Evolutionary conservation across 2,797 vertebrate genomes (phyloP).

Genomic region (Erpetoichthys calabaricus): DNA sequence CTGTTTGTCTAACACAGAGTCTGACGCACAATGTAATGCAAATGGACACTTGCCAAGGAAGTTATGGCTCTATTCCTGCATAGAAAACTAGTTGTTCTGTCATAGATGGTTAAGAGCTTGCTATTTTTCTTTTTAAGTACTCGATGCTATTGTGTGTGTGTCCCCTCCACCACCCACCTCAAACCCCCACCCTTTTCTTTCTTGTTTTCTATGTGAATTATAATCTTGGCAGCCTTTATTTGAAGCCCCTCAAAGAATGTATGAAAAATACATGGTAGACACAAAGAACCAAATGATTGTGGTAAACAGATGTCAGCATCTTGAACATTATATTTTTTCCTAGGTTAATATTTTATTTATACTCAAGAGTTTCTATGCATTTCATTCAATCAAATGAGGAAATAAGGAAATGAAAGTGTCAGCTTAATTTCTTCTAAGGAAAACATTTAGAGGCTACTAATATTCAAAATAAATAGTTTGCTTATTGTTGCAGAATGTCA

Average conservation of each 20-base stretch:
- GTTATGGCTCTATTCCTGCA: slow-evolving; percentile 62
- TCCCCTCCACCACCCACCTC: no score
- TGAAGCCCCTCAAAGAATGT: not conserved
- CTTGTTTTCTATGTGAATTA: not conserved
- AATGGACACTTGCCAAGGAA: slow-evolving; percentile 62
- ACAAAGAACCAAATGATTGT: slow-evolving; percentile 2
- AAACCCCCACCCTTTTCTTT: slow-evolving; percentile 3
- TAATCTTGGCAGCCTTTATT: slow-evolving; percentile 6
- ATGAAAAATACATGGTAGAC: slow-evolving; percentile 5
- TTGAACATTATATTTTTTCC: slow-evolving; percentile 1
- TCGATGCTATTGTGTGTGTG: no score
- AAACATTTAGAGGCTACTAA: no score
- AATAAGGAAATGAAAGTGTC: no score
- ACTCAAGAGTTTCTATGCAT: slow-evolving; percentile 11
- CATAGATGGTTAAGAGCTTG: slow-evolving; percentile 42
- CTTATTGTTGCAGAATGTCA: no score
- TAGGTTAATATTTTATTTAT: slow-evolving; percentile 15
- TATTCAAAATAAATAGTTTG: no score
- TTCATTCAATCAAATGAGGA: slow-evolving; percentile 6
- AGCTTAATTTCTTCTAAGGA: no score
- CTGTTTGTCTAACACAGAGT: slow-evolving; percentile 58
- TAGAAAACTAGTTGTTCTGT: slow-evolving; percentile 53
- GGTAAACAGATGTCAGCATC: slow-evolving; percentile 7
- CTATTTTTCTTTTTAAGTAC: slow-evolving; percentile 16
- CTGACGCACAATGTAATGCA: slow-evolving; percentile 56